Evolutionary conservation across 2,797 vertebrate genomes (phyloP), one percentile per base, ranked within the genome.

Genomic region (Lagodon rhomboides): DNA sequence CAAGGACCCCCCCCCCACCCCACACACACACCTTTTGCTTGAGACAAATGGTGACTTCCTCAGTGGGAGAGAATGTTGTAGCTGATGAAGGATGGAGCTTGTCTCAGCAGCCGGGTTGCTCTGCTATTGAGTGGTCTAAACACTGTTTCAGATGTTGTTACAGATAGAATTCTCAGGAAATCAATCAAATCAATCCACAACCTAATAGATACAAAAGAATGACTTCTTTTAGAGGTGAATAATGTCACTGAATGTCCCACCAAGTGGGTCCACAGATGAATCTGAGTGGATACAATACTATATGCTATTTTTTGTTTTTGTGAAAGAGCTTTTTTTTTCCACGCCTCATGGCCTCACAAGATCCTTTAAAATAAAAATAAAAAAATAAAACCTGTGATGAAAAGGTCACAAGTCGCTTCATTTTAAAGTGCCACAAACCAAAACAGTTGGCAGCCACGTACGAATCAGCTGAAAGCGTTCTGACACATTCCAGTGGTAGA

Each of bases 11-110:
- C 13, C 46, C 53, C 12, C 23, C 60, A 27, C 51, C n/a, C 51
- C 59, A n/a, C 62, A 61, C 66, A 58, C 60, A 80, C 68, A 75
- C 60, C 22, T 17, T 55, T 17, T 55, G 50, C 60, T 44, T 67
- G 9, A 84, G 67, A 89, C 72, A 79, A 75, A 87, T 69, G 67
- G 53, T 4, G 53, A 50, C 75, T 67, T 82, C 13, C 71, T 71
- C 47, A 1, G 23, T 64, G 15, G 47, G 64, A 43, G 46, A 47
- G 1, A n/a, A 17, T 53, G 68, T 64, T 72, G 77, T 70, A 65
- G 55, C 41, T 16, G 80, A 69, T 87, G 73, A 87, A 69, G 66
- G 78, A 84, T 41, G 25, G 23, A 47, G 47, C 66, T 63, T 54
- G 85, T 87, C 77, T 80, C 65, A 65, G 59, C 67, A 58, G 69